Evolutionary conservation across 2,888 invertebrate species (phyloP).

Genomic region (Cephonodes hylas): DNA sequence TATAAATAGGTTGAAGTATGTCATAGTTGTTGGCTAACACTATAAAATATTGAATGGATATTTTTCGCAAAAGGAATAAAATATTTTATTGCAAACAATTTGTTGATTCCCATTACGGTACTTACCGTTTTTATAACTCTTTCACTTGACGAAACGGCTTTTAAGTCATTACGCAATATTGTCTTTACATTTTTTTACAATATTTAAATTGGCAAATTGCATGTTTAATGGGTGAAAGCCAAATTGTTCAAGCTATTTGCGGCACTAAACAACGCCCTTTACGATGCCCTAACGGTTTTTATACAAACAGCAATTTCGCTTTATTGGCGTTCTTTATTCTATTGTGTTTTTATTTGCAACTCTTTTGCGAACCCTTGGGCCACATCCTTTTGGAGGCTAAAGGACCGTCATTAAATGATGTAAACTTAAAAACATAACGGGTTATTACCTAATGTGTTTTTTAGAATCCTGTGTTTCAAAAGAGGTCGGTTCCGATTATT

Average conservation of each 20-base stretch:
- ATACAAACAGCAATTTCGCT: constrained; percentile 41
- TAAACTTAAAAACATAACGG: not conserved
- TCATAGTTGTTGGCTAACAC: not conserved
- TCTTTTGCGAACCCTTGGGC: constrained; percentile 58
- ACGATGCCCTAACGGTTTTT: constrained; percentile 46
- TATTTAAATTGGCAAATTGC: constrained; percentile 19
- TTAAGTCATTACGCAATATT: not conserved
- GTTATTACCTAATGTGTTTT: not conserved
- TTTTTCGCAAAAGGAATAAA: not conserved
- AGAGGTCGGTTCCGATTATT: not conserved
- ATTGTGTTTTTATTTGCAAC: constrained; percentile 61
- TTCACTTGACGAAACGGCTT: not conserved
- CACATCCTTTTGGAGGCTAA: not conserved
- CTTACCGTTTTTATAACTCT: not conserved
- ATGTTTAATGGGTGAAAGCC: constrained; percentile 15
- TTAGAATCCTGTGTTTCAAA: not conserved
- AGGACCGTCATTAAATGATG: not conserved
- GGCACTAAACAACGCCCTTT: constrained; percentile 57
- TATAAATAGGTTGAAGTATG: too few species aligned
- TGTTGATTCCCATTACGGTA: not conserved
- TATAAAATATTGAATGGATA: not conserved
- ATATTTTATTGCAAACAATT: too few species aligned
- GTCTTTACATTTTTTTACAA: not conserved
- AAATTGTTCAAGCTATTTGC: constrained; percentile 38
- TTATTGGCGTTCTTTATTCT: constrained; percentile 38